A percentile compares a stretch with the other conserved stretches of the same genome.
phyloP scores from a whole-genome alignment of 1,140 invertebrate genomes.

The Bombus terrestris region DNA sequence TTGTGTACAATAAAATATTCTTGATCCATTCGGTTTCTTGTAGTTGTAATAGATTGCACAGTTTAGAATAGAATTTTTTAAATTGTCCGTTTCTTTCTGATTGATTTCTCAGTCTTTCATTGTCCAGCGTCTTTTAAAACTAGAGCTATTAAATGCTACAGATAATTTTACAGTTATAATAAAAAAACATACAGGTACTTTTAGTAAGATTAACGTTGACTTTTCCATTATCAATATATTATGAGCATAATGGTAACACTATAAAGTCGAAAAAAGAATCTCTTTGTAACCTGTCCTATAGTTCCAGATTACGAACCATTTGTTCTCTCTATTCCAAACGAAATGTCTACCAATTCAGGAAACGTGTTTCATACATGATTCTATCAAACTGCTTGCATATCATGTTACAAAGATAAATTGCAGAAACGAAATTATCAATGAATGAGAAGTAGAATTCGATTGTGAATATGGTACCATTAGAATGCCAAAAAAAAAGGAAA shows the following conservation, averaged over 20 bases:
- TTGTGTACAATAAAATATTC: no score
- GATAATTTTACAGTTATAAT: no score
- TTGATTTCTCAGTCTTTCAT: not conserved
- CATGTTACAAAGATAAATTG: not conserved
- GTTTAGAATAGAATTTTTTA: not conserved
- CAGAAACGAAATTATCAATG: slow-evolving; percentile 22
- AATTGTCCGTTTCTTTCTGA: not conserved
- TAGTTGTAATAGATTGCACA: not conserved
- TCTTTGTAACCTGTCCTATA: not conserved
- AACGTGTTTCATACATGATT: not conserved
- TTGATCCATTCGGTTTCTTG: no score
- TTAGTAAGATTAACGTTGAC: no score
- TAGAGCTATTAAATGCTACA: no score
- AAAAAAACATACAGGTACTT: no score
- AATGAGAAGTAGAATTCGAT: slow-evolving; percentile 17
- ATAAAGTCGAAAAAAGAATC: not conserved
- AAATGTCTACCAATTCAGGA: not conserved
- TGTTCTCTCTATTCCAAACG: not conserved
- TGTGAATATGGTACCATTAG: not conserved
- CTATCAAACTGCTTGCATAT: no score
- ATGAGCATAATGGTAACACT: not conserved
- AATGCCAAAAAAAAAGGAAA: not conserved
- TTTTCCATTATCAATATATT: not conserved
- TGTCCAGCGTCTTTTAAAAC: no score
- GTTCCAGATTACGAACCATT: not conserved